Conservation (phyloP, 2,888 invertebrate species). For the Acleris emargana region DNA sequence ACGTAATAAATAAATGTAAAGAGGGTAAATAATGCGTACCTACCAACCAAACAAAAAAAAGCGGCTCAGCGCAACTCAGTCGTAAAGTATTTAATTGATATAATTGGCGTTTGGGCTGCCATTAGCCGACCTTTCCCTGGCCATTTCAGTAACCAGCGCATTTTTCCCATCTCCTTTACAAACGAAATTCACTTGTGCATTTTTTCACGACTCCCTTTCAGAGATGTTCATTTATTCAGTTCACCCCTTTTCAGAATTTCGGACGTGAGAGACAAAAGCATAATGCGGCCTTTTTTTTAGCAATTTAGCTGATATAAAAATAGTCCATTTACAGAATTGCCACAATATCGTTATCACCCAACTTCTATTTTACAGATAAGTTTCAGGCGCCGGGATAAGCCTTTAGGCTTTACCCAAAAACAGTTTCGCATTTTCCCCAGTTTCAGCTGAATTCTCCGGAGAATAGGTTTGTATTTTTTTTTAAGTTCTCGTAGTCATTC, state of each 20-base stretch:
- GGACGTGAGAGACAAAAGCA: constrained; percentile 54
- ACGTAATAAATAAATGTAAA: constrained; percentile 23
- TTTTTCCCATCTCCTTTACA: constrained; percentile 60
- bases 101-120: constrained; percentile 77
- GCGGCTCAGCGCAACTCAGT: constrained; percentile 48
- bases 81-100: constrained; percentile 78
- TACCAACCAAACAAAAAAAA: constrained; percentile 49
- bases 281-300: constrained; percentile 35
- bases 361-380: constrained; percentile 17
- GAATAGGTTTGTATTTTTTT: neutral
- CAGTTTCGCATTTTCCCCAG: constrained; percentile 14
- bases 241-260: constrained; percentile 64
- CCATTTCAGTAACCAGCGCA: constrained; percentile 62
- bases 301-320: constrained; percentile 18
- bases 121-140: constrained; percentile 64
- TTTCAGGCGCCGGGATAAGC: constrained; percentile 3
- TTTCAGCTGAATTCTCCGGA: constrained; percentile 3
- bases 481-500: no score
- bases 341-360: constrained; percentile 7
- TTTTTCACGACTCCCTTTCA: constrained; percentile 67
- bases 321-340: constrained; percentile 6
- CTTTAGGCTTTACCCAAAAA: constrained; percentile 16
- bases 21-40: constrained; percentile 26
- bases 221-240: constrained; percentile 72
- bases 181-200: constrained; percentile 66